Percentiles rank a stretch among this genome's conserved stretches.
Evolutionary conservation across 1,140 invertebrate species (phyloP).

Genomic region (Drosophila burlai): DNA sequence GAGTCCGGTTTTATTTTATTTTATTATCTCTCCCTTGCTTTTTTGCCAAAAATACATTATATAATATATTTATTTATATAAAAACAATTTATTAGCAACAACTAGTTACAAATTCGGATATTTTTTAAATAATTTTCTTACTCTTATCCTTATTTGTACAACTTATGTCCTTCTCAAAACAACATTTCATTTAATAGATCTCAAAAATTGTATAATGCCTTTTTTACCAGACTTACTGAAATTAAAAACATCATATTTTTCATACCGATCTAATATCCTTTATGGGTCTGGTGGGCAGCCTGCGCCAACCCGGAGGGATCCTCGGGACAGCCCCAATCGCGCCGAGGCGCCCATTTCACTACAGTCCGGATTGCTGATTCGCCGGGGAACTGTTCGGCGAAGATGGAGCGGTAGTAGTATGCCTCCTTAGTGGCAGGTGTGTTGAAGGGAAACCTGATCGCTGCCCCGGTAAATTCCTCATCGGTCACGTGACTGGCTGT

Average conservation of each 20-base stretch:
- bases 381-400: conserved; percentile 76
- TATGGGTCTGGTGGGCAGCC: conserved; percentile 73
- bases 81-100: neutral
- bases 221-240: no score
- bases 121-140: neutral
- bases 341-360: conserved; percentile 75
- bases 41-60: neutral
- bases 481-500: conserved; percentile 89
- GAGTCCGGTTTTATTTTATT: conserved; percentile 5
- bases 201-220: neutral
- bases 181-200: neutral
- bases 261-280: conserved; percentile 31
- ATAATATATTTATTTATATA: neutral
- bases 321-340: conserved; percentile 82
- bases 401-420: conserved; percentile 90
- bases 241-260: neutral
- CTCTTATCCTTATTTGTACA: neutral
- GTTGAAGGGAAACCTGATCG: conserved; percentile 88
- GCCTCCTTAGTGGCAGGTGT: conserved; percentile 94
- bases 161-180: neutral
- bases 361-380: conserved; percentile 72
- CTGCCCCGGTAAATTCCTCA: conserved; percentile 86
- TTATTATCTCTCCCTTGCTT: neutral
- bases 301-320: conserved; percentile 83
- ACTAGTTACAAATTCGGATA: neutral